Base-by-base conservation (phyloP, 2,888 invertebrate genomes). In the Drosophila cognata region DNA sequence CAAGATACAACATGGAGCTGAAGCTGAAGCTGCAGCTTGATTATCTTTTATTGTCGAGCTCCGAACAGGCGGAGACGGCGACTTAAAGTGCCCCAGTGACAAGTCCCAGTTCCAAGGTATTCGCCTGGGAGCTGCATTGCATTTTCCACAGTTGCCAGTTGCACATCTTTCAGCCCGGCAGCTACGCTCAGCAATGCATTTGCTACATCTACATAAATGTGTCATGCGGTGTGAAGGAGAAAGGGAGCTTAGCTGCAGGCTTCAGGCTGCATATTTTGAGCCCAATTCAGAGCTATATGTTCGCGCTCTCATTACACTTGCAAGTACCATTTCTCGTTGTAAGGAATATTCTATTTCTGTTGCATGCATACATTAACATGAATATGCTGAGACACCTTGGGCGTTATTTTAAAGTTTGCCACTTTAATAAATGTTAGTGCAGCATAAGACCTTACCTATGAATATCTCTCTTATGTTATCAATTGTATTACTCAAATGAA, bases 1-100 rank as follows among this genome's bases (percentile, higher is more conserved):
- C 41, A n/a, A 60, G 52, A 43, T 35, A 33, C 57, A 43, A 31
- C 31, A 38, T 56, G 28, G 56, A 38, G 38, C 46, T 46, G n/a
- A 18, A 28, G 18, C 35, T 35, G 53, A 28, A 43, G 38, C 57
- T 57, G 73, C 50, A 59, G 61, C 70, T 80, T 82, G 77, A 79
- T 88, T 88, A 83, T 83, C 78, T 86, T 82, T 83, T 69, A 77
- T 81, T 81, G 84, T 83, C 77, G 77, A 55, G 65, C 52, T 53
- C 63, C 53, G 36, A 50, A 53, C 69, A 33, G 55, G 59, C 70
- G 70, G 64, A 65, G 62, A 70, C 56, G 60, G 71, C 38, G 60
- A 51, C 53, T 75, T 62, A 53, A 75, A 71, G 59, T 71, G 77
- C 69, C 63, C 52, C 68, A 66, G 64, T 74, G 74, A 71, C 74